A percentile compares a stretch with the other conserved stretches of the same genome.
phyloP scores from a whole-genome alignment of 2,113 vertebrate genomes.

The Corythoichthys haematopterus region DNA sequence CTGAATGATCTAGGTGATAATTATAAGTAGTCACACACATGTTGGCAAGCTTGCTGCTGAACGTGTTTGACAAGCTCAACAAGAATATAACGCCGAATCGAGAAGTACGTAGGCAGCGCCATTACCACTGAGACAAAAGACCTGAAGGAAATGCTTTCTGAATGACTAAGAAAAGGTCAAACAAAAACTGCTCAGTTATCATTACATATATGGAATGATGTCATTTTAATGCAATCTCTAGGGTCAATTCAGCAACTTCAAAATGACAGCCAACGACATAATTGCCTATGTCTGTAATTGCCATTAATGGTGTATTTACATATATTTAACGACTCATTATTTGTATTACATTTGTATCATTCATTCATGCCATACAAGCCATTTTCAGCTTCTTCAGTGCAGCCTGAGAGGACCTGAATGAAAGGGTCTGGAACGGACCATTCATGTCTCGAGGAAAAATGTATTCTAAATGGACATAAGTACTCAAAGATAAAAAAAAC shows the following conservation, averaged over 20 bases:
- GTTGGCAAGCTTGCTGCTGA: conserved; percentile 38
- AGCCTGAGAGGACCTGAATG: conserved; percentile 53
- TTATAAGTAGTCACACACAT: conserved; percentile 22
- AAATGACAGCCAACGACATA: not conserved
- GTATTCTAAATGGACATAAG: fast-evolving
- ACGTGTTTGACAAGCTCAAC: conserved; percentile 62
- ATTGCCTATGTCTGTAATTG: not conserved
- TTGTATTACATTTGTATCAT: conserved; percentile 31
- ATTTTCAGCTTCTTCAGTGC: conserved; percentile 57
- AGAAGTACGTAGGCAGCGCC: conserved; percentile 24
- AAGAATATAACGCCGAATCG: conserved; percentile 46
- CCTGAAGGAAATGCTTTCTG: conserved; percentile 1
- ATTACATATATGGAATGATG: conserved; percentile 30
- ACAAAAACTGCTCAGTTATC: conserved; percentile 8
- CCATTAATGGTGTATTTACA: not conserved
- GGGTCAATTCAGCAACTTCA: not conserved
- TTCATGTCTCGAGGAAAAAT: conserved; percentile 6
- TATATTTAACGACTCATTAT: conserved; percentile 14
- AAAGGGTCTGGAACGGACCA: conserved; percentile 59
- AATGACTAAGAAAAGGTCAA: conserved; percentile 5
- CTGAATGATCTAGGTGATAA: conserved; percentile 32
- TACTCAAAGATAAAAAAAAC: not conserved
- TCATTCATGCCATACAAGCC: conserved; percentile 59
- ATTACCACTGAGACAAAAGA: conserved; percentile 28
- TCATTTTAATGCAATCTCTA: conserved; percentile 18